Evolutionary conservation across 2,888 invertebrate genomes (phyloP).

Genomic region (Epinotia demarniana): DNA sequence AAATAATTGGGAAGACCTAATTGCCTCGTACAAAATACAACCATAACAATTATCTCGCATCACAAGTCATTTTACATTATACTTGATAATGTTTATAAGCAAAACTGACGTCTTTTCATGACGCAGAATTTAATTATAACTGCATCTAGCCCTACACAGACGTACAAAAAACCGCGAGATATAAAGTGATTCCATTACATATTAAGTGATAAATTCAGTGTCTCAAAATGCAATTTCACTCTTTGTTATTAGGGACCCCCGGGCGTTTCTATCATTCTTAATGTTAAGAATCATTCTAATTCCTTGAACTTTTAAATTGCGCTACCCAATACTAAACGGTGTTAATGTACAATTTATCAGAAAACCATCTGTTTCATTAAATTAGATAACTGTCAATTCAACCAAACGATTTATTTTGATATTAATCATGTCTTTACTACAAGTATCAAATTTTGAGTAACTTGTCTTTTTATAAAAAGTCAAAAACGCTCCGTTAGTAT

Average conservation of each 20-base stretch:
- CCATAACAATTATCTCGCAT: slow-evolving; percentile 9
- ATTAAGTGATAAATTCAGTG: neutral
- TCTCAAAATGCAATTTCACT: slow-evolving; percentile 26
- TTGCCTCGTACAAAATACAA: slow-evolving; percentile 24
- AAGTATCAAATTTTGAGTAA: too few species aligned
- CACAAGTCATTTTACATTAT: slow-evolving; percentile 26
- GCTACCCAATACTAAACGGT: neutral
- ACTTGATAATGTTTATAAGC: slow-evolving; percentile 3
- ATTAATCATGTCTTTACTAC: too few species aligned
- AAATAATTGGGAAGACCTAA: slow-evolving; percentile 21
- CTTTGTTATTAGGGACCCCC: neutral
- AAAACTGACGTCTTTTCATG: slow-evolving; percentile 3
- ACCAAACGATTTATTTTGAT: too few species aligned
- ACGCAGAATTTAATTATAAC: slow-evolving; percentile 21
- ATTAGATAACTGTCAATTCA: too few species aligned
- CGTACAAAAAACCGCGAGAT: slow-evolving; percentile 16
- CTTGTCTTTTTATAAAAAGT: too few species aligned
- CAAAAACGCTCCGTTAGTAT: too few species aligned
- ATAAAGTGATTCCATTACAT: slow-evolving; percentile 21
- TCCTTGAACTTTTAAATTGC: neutral
- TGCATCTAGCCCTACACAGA: slow-evolving; percentile 7
- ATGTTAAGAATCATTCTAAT: neutral
- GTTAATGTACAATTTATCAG: neutral
- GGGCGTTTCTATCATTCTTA: slow-evolving; percentile 3
- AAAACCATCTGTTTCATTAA: too few species aligned